A percentile compares a stretch with the other conserved stretches of the same genome.
These are phyloP conservation scores for Myotis myotis DNA, from an alignment of 2,797 vertebrate species.

Conservation along the genomic window DNA sequence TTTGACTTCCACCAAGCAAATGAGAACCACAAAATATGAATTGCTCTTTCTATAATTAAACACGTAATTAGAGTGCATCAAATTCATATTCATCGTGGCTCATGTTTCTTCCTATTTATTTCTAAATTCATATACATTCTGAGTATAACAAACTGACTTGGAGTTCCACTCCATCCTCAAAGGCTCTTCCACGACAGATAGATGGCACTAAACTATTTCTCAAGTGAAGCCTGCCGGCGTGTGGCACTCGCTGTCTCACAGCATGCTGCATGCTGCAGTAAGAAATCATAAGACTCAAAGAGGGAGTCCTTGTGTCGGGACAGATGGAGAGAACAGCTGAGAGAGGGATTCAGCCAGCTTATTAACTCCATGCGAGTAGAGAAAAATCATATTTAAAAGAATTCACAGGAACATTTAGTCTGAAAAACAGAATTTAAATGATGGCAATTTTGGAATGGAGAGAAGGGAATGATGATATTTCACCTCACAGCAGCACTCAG, in stretches of 20 bases:
- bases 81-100: conserved; percentile 25
- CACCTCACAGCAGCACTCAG: background rate
- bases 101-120: conserved; percentile 32
- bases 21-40: conserved; percentile 50
- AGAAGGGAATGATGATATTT: background rate
- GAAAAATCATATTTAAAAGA: conserved; percentile 55
- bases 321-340: conserved; percentile 70
- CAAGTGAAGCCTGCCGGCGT: background rate
- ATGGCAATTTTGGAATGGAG: background rate
- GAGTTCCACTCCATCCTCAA: background rate
- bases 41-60: conserved; percentile 62
- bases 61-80: conserved; percentile 42
- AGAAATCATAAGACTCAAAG: conserved; percentile 53
- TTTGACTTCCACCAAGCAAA: conserved; percentile 67
- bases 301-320: conserved; percentile 46
- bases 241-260: background rate
- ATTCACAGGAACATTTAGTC: conserved; percentile 46
- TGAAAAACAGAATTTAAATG: conserved; percentile 48
- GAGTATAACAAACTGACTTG: conserved; percentile 1
- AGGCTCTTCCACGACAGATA: background rate
- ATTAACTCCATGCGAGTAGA: conserved; percentile 33
- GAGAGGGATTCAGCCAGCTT: conserved; percentile 11
- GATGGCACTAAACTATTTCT: conserved; percentile 44
- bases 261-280: background rate
- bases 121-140: conserved; percentile 46